These are phyloP conservation scores for Anguilla pacifica DNA, from an alignment of 2,797 vertebrate genomes.

Conservation along the genomic window DNA sequence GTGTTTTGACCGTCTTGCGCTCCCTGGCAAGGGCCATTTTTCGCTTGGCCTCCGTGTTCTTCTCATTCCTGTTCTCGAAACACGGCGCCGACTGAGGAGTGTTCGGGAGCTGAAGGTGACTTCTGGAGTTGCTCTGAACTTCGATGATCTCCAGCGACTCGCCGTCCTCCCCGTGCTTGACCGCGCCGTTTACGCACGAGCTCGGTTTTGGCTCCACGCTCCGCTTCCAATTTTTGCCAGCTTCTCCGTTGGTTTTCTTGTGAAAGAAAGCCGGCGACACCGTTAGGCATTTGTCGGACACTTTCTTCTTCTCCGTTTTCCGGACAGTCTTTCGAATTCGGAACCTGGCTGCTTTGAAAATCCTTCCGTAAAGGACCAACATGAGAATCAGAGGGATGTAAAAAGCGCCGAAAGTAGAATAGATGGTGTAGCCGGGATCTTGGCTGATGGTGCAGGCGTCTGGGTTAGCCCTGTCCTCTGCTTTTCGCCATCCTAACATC, in stretches of 20 bases:
- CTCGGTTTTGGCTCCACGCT: conserved; percentile 68
- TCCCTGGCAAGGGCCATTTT: conserved; percentile 91
- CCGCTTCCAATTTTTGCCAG: conserved; percentile 73
- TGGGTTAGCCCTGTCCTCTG: conserved; percentile 89
- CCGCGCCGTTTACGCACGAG: conserved; percentile 83
- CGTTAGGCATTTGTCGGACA: conserved; percentile 64
- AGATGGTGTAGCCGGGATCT: conserved; percentile 95
- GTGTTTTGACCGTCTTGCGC: conserved; percentile 93
- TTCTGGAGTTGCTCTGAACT: conserved; percentile 81
- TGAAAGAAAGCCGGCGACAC: conserved; percentile 75
- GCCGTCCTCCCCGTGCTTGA: conserved; percentile 77
- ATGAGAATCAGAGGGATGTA: conserved; percentile 95
- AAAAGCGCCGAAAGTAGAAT: conserved; percentile 97
- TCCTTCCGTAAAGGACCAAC: conserved; percentile 93
- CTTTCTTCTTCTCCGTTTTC: conserved; percentile 80
- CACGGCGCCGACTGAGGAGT: conserved; percentile 67
- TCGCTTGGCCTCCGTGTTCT: conserved; percentile 81
- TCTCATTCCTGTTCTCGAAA: conserved; percentile 81
- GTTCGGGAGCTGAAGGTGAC: conserved; percentile 80
- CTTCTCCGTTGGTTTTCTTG: conserved; percentile 78
- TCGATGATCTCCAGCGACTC: conserved; percentile 87
- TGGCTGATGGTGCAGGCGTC: conserved; percentile 94
- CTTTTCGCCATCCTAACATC: conserved; percentile 96
- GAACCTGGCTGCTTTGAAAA: conserved; percentile 92
- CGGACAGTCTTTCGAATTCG: conserved; percentile 92